Evolutionary conservation across 2,888 invertebrate genomes (phyloP), one percentile per base, ranked within the genome.

Genomic region (Folsomia manolachei): DNA sequence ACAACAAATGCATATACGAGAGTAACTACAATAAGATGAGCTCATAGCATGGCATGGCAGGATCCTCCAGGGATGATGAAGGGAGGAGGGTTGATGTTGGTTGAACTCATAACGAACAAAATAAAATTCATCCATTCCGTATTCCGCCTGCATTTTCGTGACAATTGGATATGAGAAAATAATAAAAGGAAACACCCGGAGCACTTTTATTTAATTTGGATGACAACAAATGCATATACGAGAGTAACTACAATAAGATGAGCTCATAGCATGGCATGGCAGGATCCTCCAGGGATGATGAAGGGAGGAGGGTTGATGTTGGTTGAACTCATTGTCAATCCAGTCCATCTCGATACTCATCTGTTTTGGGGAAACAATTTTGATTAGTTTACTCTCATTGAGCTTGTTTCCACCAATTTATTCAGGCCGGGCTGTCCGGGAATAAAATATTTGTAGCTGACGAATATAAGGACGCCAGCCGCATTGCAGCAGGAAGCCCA

Each of bases 341-440:
- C 7, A n/a, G n/a, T n/a, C n/a, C n/a, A n/a, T n/a, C n/a, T 52
- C 65, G 65, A 66, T 66, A 52, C 65, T 19, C 52, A 39, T 66
- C 63, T 66, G 65, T 66, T 66, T 66, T 66, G 65, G 65, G 52
- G 23, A 66, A 66, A 66, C 65, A 66, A 52, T 66, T 66, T 66
- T 66, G 65, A 66, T 66, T 66, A 66, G 65, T 66, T 66, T 66
- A 66, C 21, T 66, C 65, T 39, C 65, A 24, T 66, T 66, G 65
- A 66, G 65, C 65, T 66, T 66, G 65, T 66, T 66, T 52, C 65
- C 65, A 66, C 52, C 65, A 66, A 66, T 66, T 39, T 66, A 64
- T 64, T 27, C 39, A 66, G 18, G 19, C 52, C 52, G 27, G 39
- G 7, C 25, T 9, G 11, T 66, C 2, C 39, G 9, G 24, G 4